Evolutionary conservation across 2,888 invertebrate genomes (phyloP), one percentile per base, ranked within the genome.

Genomic region (Xylota sylvarum): DNA sequence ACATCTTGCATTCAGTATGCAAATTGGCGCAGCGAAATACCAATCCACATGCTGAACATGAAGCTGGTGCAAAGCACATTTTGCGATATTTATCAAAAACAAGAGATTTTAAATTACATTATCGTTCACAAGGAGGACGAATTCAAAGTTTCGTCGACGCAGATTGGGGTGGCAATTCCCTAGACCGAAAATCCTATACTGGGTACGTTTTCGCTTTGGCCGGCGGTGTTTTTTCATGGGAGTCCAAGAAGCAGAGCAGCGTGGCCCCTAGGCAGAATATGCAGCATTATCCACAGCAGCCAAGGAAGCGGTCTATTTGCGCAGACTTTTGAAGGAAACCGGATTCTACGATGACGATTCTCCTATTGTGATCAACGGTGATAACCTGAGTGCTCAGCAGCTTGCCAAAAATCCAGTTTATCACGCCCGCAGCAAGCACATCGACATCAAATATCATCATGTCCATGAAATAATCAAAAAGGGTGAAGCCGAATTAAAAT

Each of bases 11-110:
- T 48, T 65, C 64, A 10, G 64, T 48, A 12, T 65, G 48, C 46
- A 64, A 48, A 72, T 43, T 88, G 17, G 73, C 88, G 0, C 89
- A 89, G 19, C 78, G 62, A 9, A 89, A 88, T 27, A 83, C 40
- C 1, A 69, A 88, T 55, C 88, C 89, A 19, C 88, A 89, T 65
- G 9, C 23, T 3, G 88, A 89, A 56, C 89, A 89, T 50, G 35
- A n/a, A 60, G 55, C 60, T 6, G 88, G 76, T 6, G 87, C 82
- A 14, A 88, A 87, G 2, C 35, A 35, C 7, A 35, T 35, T 35
- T 35, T 35, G 9, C 35, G 35, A 35, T 37, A 37, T 37, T 37
- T 37, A 37, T 37, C 10, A 37, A 37, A 37, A 10, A 12, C 10
- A 9, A 37, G 9, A 10, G 10, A 37, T 37, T 37, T 37, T 37